phyloP scores from a whole-genome alignment of 1,140 invertebrate genomes.

The Drosophila kepulauana region DNA sequence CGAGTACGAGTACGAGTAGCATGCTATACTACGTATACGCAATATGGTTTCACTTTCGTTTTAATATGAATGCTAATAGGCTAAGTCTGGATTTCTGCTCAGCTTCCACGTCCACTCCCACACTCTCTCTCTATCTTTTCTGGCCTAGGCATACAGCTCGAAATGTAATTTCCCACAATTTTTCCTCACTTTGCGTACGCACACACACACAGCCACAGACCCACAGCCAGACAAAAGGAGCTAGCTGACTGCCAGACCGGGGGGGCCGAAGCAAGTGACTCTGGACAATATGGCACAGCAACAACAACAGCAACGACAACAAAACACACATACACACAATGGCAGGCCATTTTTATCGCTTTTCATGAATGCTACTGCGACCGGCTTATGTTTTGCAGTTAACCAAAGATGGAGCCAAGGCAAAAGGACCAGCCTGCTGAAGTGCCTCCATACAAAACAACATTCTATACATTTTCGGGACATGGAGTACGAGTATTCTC shows the following conservation, averaged over 20 bases:
- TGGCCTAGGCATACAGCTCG: constrained; percentile 41
- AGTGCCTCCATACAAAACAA: constrained; percentile 19
- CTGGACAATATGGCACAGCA: constrained; percentile 65
- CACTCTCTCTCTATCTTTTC: not conserved
- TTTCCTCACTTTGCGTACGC: constrained; percentile 79
- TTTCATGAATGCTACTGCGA: constrained; percentile 68
- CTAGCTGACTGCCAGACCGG: not conserved
- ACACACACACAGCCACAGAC: constrained; percentile 15
- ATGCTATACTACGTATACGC: constrained; percentile 65
- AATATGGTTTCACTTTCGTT: constrained; percentile 83
- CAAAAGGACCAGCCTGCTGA: constrained; percentile 28
- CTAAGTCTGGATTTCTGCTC: constrained; percentile 79
- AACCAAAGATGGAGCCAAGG: constrained; percentile 58
- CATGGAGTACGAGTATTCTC: constrained; percentile 22
- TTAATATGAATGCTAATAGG: constrained; percentile 84
- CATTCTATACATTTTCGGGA: constrained; percentile 27
- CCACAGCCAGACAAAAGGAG: constrained; percentile 56
- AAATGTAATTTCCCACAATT: constrained; percentile 83
- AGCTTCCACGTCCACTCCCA: not conserved
- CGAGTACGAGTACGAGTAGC: constrained; percentile 11
- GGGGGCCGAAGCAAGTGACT: constrained; percentile 29
- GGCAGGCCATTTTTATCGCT: constrained; percentile 81
- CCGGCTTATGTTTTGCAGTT: constrained; percentile 79
- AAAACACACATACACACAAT: constrained; percentile 53
- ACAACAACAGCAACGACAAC: constrained; percentile 13